phyloP scores from a whole-genome alignment of 2,888 invertebrate species.

The Nipponacmea schrenckii region DNA sequence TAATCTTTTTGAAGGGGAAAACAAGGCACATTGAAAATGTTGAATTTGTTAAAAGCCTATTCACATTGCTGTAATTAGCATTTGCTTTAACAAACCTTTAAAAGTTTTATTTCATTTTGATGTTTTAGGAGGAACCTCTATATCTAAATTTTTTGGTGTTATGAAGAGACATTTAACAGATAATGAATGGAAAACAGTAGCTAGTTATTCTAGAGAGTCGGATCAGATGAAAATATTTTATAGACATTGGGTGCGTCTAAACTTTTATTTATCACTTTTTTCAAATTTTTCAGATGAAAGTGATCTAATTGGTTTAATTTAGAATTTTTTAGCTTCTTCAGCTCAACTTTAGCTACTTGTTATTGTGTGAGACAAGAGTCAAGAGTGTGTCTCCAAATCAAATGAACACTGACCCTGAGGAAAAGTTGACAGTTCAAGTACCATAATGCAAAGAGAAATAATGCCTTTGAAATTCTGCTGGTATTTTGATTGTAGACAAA shows the following conservation, averaged over 20 bases:
- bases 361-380: no score
- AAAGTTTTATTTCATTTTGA: constrained; percentile 39
- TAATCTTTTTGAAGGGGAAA: no score
- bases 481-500: no score
- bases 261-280: no score
- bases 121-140: constrained; percentile 72
- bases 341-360: no score
- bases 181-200: constrained; percentile 83
- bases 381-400: no score
- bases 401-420: no score
- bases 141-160: constrained; percentile 86
- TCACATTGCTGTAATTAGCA: neutral
- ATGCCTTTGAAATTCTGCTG: no score
- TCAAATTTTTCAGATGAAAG: neutral
- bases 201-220: constrained; percentile 68
- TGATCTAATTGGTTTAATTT: neutral
- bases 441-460: no score
- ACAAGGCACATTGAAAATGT: neutral
- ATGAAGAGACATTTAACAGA: constrained; percentile 86
- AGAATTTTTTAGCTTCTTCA: no score
- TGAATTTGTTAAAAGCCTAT: neutral
- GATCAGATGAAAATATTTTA: constrained; percentile 85
- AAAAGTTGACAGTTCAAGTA: no score
- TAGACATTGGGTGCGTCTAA: constrained; percentile 77
- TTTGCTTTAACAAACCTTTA: no score